These are phyloP conservation scores for Rhagoletis pomonella DNA, from an alignment of 1,140 invertebrate genomes.

Conservation along the genomic window DNA sequence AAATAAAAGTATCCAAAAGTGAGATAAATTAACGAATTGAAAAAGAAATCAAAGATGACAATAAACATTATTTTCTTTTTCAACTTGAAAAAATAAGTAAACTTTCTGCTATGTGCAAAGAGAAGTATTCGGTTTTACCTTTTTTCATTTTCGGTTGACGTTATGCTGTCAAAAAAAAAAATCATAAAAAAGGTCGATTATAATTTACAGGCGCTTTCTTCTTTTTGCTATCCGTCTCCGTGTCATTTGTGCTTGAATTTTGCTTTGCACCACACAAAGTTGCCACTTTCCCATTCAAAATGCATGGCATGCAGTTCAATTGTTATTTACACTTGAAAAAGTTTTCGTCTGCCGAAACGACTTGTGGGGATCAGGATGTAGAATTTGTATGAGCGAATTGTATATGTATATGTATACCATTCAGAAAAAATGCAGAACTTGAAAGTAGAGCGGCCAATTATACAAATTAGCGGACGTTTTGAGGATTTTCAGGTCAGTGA, in stretches of 20 bases:
- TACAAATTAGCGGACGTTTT: slow-evolving; percentile 35
- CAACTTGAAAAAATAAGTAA: no score
- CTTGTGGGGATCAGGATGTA: not conserved
- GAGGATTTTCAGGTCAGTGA: slow-evolving; percentile 40
- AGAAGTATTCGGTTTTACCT: not conserved
- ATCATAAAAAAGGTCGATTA: slow-evolving; percentile 7
- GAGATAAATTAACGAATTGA: no score
- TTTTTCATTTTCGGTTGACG: not conserved
- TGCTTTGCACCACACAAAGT: not conserved
- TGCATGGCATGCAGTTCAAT: not conserved
- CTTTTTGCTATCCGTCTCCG: not conserved
- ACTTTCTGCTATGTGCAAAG: not conserved
- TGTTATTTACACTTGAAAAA: slow-evolving; percentile 16
- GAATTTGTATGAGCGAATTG: not conserved
- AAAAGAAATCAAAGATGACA: not conserved
- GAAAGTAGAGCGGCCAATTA: slow-evolving; percentile 24
- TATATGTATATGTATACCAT: not conserved
- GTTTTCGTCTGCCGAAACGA: not conserved
- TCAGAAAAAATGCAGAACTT: not conserved
- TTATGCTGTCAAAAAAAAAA: not conserved
- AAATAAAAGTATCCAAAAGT: no score
- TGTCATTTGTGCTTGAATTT: not conserved
- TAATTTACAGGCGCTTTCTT: not conserved
- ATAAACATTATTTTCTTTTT: no score
- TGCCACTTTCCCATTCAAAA: not conserved